A percentile compares a stretch with the other conserved stretches of the same genome.
Evolutionary conservation across 2,888 invertebrate species (phyloP).

Genomic region (Agrypnus murinus): DNA sequence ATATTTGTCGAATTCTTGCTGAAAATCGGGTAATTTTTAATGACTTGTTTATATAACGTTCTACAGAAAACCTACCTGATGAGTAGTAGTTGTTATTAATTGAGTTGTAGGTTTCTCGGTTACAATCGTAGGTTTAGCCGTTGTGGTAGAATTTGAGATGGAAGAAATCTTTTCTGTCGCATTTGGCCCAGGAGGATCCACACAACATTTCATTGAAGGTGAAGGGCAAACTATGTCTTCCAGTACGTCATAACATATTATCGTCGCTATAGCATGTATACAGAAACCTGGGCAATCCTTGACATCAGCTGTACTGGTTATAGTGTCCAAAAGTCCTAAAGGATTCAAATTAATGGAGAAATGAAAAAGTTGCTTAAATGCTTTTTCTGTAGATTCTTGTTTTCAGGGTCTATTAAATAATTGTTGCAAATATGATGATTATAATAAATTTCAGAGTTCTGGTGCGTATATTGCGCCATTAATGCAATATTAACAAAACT

Average conservation of each 20-base stretch:
- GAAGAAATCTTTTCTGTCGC: conserved; percentile 63
- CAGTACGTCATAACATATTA: conserved; percentile 89
- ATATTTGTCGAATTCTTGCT: conserved; percentile 39
- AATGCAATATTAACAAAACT: too few species aligned
- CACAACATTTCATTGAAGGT: conserved; percentile 88
- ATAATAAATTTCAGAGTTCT: too few species aligned
- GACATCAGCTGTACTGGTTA: conserved; percentile 88
- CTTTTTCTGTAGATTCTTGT: too few species aligned
- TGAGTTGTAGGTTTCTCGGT: conserved; percentile 61
- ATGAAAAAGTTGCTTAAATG: too few species aligned
- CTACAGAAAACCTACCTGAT: conserved; percentile 5
- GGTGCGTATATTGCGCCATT: too few species aligned
- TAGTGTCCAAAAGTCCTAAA: conserved; percentile 87
- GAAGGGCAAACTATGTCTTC: conserved; percentile 88
- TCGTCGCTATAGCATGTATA: conserved; percentile 88
- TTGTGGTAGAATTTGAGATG: conserved; percentile 49
- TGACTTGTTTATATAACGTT: neutral
- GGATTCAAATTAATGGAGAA: conserved; percentile 29
- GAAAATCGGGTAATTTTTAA: conserved; percentile 13
- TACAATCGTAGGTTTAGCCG: conserved; percentile 57
- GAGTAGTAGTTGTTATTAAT: neutral
- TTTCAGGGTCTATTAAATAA: too few species aligned
- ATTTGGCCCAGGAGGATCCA: conserved; percentile 82
- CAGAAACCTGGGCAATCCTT: conserved; percentile 93
- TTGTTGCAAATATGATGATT: too few species aligned